Conservation (phyloP, 2,113 vertebrate genomes). For the Panurus biarmicus region DNA sequence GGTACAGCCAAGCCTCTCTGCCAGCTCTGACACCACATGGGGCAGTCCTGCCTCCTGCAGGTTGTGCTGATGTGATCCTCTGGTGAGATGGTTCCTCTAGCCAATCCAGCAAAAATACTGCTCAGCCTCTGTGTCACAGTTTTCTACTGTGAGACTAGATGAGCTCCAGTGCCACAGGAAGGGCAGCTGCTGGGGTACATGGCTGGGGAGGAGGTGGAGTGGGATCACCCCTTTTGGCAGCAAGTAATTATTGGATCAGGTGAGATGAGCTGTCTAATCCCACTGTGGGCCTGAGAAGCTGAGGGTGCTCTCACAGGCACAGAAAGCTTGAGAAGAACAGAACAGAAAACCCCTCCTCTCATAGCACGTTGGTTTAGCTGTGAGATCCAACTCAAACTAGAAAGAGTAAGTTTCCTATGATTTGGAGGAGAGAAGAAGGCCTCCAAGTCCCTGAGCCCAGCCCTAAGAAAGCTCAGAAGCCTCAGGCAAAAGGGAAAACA, state of each 20-base stretch:
- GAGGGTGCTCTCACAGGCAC: background rate
- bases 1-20: background rate
- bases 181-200: background rate
- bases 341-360: background rate
- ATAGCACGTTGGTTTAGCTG: accelerated
- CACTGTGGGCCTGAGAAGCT: background rate
- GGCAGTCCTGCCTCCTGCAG: background rate
- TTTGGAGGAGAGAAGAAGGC: background rate
- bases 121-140: background rate
- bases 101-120: background rate
- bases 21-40: background rate
- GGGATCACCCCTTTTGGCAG: background rate
- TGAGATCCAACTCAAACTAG: background rate
- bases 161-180: background rate
- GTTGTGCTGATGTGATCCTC: background rate
- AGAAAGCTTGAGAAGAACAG: background rate
- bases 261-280: background rate
- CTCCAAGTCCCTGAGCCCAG: background rate
- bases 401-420: background rate
- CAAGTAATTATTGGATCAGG: background rate
- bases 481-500: background rate
- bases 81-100: background rate
- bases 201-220: background rate
- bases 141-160: background rate
- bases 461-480: background rate